Conservation (phyloP, 92 coral and sea anemone genomes). For the Zoanthus sansibaricus region DNA sequence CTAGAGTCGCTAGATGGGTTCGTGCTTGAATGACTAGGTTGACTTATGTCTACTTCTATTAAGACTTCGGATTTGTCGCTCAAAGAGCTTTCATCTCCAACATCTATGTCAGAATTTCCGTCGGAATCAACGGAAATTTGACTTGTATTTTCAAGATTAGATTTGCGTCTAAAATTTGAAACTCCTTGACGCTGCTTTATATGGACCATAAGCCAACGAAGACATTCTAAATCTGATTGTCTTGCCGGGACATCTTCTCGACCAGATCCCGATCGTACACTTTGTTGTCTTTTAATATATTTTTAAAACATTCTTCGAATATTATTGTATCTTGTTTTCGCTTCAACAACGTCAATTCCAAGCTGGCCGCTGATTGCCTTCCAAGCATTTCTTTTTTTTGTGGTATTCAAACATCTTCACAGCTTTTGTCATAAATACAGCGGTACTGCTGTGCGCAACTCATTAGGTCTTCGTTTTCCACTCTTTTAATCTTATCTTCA, state of each 20-base stretch:
- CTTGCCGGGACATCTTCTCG: neutral
- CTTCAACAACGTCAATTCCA: neutral
- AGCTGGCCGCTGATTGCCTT: constrained; percentile 1
- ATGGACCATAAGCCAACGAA: constrained; percentile 6
- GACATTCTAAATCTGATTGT: neutral
- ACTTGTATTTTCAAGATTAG: neutral
- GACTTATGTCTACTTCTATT: neutral
- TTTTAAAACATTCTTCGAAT: neutral
- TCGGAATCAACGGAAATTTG: neutral
- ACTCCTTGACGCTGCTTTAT: neutral
- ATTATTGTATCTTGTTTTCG: neutral
- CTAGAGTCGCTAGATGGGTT: neutral
- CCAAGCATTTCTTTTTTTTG: constrained; percentile 12
- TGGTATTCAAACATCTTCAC: neutral
- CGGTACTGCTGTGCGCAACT: neutral
- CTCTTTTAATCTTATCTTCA: too few species aligned
- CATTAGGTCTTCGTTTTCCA: neutral
- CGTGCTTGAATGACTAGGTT: neutral
- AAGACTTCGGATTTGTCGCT: neutral
- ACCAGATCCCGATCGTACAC: neutral
- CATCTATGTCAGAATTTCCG: neutral
- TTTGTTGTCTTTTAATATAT: neutral
- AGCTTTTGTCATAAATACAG: neutral
- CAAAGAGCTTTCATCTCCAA: neutral
- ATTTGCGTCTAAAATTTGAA: constrained; percentile 2